phyloP scores from a whole-genome alignment of 2,113 vertebrate species.

The Felis catus region DNA sequence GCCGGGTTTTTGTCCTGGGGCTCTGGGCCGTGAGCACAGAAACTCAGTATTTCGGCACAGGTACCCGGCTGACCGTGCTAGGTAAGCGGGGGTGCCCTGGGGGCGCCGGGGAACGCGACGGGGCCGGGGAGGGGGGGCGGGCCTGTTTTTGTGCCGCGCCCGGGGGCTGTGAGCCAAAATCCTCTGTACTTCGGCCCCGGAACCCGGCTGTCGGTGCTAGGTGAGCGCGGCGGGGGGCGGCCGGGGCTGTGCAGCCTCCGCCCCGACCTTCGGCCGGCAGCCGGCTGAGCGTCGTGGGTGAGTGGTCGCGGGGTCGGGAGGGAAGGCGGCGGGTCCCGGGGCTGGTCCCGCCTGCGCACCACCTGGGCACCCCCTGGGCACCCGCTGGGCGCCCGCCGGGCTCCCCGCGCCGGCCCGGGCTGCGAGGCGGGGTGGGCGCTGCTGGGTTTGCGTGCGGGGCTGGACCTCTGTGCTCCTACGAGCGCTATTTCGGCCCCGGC shows the following conservation, averaged over 20 bases:
- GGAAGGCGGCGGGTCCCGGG: fast-evolving
- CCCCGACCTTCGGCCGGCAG: neutral
- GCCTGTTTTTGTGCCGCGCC: neutral
- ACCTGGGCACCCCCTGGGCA: too few species aligned
- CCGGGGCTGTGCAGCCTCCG: neutral
- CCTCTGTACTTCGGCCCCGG: constrained; percentile 61
- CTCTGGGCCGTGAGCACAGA: constrained; percentile 60
- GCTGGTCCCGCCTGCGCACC: neutral
- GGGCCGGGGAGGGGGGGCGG: neutral
- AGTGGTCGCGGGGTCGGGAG: neutral
- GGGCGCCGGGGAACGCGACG: fast-evolving
- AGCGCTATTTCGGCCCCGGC: neutral
- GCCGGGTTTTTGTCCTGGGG: constrained; percentile 53
- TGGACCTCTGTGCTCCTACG: constrained; percentile 51
- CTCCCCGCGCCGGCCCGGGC: neutral
- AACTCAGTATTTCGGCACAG: constrained; percentile 54
- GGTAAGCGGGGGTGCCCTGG: constrained; percentile 36
- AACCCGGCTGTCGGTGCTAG: constrained; percentile 64
- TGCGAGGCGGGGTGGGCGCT: fast-evolving
- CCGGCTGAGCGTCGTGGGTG: neutral
- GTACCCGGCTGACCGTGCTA: constrained; percentile 62
- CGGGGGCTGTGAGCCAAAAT: constrained; percentile 37
- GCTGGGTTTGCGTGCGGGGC: neutral
- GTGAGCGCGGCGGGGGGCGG: constrained; percentile 32
- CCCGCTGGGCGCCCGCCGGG: fast-evolving